A percentile compares a stretch with the other conserved stretches of the same genome.
Conservation (phyloP, 37 sponge, comb jelly and placozoan species). For the Cliona cf. orientalis region DNA sequence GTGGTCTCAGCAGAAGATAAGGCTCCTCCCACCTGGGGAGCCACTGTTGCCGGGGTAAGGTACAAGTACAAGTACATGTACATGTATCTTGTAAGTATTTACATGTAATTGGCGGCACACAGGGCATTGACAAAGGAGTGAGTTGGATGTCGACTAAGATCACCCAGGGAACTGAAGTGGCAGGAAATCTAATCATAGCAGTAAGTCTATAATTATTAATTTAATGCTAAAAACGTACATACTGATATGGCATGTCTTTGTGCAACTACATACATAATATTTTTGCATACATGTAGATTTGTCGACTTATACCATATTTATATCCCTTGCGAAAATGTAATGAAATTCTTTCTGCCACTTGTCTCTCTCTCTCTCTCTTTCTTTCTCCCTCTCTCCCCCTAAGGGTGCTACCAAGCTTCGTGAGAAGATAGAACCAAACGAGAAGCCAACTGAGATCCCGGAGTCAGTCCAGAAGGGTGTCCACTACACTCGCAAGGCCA, state of each 20-base stretch:
- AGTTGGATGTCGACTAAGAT: conserved; percentile 45
- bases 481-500: conserved; percentile 38
- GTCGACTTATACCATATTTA: too few species aligned
- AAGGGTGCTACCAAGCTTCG: conserved; percentile 64
- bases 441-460: conserved; percentile 60
- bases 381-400: background rate
- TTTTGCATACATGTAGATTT: too few species aligned
- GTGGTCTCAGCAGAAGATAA: conserved; percentile 16
- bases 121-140: conserved; percentile 64
- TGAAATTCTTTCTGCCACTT: too few species aligned
- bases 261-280: too few species aligned
- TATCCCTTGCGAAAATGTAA: too few species aligned
- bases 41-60: conserved; percentile 52
- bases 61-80: too few species aligned
- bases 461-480: conserved; percentile 51
- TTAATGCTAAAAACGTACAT: too few species aligned
- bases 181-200: conserved; percentile 47
- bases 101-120: too few species aligned
- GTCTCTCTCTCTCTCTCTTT: background rate
- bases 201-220: too few species aligned
- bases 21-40: conserved; percentile 30
- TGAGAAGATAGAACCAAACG: conserved; percentile 63
- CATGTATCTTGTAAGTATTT: too few species aligned
- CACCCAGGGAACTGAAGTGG: conserved; percentile 49
- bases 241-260: too few species aligned